phyloP scores from a whole-genome alignment of 2,113 vertebrate genomes.

The Mormoops blainvillei region DNA sequence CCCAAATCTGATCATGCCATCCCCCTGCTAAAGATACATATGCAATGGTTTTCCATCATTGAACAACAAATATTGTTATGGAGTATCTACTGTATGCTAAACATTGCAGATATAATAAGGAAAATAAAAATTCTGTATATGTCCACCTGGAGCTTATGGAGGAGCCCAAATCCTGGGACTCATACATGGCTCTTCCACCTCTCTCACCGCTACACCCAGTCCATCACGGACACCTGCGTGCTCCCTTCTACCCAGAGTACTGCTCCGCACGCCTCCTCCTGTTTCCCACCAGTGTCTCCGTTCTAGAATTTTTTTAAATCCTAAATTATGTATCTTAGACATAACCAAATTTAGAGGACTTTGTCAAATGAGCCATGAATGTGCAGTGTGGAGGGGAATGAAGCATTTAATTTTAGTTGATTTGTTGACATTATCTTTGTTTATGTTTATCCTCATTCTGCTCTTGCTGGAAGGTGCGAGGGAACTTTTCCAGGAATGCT shows the following conservation, averaged over 20 bases:
- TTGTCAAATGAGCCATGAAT: slow-evolving; percentile 32
- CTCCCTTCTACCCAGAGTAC: neutral
- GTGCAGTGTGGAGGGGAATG: neutral
- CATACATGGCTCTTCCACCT: neutral
- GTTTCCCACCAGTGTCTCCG: neutral
- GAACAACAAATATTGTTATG: neutral
- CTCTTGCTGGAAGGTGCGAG: neutral
- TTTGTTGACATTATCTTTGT: slow-evolving; percentile 29
- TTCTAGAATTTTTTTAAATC: neutral
- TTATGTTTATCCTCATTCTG: slow-evolving; percentile 2
- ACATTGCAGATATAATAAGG: neutral
- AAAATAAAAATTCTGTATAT: neutral
- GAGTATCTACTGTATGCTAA: neutral
- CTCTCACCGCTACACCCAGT: neutral
- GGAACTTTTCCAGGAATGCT: neutral
- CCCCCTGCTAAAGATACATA: neutral
- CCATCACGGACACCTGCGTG: neutral
- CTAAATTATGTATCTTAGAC: neutral
- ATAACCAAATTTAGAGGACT: neutral
- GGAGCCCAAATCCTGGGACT: neutral
- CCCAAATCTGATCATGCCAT: neutral
- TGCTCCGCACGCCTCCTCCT: neutral
- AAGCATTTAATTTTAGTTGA: slow-evolving; percentile 32
- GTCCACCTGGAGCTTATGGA: neutral
- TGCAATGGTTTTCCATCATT: neutral